A percentile compares a stretch with the other conserved stretches of the same genome.
Conservation (phyloP, 2,888 invertebrate genomes). For the Megaustenia siamemsis region DNA sequence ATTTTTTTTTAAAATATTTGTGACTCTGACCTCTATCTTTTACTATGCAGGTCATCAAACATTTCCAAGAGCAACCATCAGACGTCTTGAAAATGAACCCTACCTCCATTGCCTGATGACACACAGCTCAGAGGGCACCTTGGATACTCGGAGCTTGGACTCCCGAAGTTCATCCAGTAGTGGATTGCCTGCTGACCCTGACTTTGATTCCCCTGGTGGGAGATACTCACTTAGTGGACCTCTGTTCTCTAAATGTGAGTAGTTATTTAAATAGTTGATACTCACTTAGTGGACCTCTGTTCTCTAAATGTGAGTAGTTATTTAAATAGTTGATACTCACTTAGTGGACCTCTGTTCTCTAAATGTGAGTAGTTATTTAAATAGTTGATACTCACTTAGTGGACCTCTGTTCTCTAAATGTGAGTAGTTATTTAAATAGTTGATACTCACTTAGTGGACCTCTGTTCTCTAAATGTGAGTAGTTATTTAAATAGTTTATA, state of each 20-base stretch:
- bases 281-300: no score
- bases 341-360: no score
- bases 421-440: no score
- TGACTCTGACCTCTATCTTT: not conserved
- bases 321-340: no score
- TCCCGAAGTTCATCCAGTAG: constrained; percentile 77
- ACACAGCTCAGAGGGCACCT: constrained; percentile 72
- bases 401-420: no score
- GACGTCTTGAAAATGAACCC: constrained; percentile 66
- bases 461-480: no score
- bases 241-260: constrained; percentile 72
- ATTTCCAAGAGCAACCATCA: constrained; percentile 69
- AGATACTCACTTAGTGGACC: constrained; percentile 57
- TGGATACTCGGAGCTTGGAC: constrained; percentile 68
- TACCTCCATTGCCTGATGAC: constrained; percentile 67
- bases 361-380: no score
- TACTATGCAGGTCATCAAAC: constrained; percentile 66
- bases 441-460: no score
- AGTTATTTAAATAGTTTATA: no score
- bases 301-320: no score
- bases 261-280: no score
- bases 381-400: no score
- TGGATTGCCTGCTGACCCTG: constrained; percentile 75
- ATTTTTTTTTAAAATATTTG: not conserved
- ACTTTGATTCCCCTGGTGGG: constrained; percentile 74